Evolutionary conservation across 2,797 vertebrate species (phyloP).

Genomic region (Diceros bicornis): DNA sequence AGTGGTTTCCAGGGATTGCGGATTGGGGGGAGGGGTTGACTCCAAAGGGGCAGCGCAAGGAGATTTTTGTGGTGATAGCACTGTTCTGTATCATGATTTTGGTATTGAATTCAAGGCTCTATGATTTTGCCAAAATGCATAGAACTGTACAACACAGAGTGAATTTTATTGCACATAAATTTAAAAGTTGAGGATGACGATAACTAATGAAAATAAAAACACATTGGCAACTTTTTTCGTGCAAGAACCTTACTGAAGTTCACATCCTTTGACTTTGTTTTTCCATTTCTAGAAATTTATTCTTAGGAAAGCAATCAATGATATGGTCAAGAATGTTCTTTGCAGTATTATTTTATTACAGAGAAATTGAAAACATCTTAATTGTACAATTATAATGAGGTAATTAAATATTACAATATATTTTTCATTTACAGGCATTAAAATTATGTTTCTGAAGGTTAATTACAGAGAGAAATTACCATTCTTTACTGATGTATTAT

Average conservation of each 20-base stretch:
- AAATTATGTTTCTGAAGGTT: conserved; percentile 56
- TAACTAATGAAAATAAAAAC: neutral
- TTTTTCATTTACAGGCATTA: neutral
- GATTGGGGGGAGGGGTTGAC: neutral
- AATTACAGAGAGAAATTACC: conserved; percentile 37
- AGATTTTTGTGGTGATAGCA: neutral
- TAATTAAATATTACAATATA: conserved; percentile 42
- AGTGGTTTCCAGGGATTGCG: neutral
- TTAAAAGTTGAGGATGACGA: neutral
- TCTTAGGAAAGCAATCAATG: neutral
- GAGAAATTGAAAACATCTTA: conserved; percentile 53
- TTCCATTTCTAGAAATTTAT: conserved; percentile 44
- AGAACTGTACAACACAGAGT: neutral
- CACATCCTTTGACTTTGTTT: neutral
- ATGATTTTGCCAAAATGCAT: neutral
- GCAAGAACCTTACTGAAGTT: neutral
- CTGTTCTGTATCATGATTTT: neutral
- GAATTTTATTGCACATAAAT: neutral
- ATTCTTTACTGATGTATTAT: conserved; percentile 37
- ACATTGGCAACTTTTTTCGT: neutral
- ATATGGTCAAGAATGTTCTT: neutral
- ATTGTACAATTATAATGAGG: neutral
- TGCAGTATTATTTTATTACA: conserved; percentile 16
- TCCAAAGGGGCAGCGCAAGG: neutral
- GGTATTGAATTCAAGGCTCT: neutral